phyloP scores from a whole-genome alignment of 2,888 invertebrate species.

The Carabus problematicus region DNA sequence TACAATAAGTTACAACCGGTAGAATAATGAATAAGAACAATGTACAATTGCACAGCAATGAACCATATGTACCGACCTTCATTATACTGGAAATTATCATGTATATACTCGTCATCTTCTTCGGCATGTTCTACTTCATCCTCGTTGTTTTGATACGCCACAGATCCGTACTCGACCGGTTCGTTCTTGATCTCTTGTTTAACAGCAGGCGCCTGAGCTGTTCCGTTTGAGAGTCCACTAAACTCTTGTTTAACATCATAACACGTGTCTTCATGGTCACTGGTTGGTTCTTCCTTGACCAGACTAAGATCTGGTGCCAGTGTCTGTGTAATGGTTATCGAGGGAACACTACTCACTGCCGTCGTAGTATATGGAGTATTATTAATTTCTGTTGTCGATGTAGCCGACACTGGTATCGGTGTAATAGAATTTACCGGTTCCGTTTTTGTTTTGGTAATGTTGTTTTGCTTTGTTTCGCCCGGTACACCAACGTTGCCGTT shows the following conservation, averaged over 20 bases:
- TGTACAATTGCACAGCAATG: too few relatives aligned
- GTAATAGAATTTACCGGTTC: conserved; percentile 12
- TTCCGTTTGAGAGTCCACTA: not conserved
- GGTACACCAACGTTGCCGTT: conserved; percentile 67
- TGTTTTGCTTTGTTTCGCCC: conserved; percentile 60
- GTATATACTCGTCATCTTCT: conserved; percentile 32
- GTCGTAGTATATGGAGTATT: not conserved
- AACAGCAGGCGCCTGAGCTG: not conserved
- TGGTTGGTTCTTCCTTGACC: conserved; percentile 32
- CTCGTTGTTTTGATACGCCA: conserved; percentile 26
- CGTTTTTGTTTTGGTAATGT: conserved; percentile 33
- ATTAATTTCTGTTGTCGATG: not conserved
- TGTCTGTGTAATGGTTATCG: not conserved
- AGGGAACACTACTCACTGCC: not conserved
- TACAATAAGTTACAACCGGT: not conserved
- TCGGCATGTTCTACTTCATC: conserved; percentile 33
- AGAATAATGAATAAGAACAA: not conserved
- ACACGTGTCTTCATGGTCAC: conserved; percentile 28
- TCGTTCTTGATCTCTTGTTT: conserved; percentile 31
- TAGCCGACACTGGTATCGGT: not conserved
- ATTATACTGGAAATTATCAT: conserved; percentile 29
- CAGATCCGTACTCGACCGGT: conserved; percentile 8
- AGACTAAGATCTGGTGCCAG: conserved; percentile 26
- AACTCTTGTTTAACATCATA: conserved; percentile 24
- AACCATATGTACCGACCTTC: conserved; percentile 18